phyloP scores from a whole-genome alignment of 1,140 invertebrate species.

The Coboldia fuscipes region DNA sequence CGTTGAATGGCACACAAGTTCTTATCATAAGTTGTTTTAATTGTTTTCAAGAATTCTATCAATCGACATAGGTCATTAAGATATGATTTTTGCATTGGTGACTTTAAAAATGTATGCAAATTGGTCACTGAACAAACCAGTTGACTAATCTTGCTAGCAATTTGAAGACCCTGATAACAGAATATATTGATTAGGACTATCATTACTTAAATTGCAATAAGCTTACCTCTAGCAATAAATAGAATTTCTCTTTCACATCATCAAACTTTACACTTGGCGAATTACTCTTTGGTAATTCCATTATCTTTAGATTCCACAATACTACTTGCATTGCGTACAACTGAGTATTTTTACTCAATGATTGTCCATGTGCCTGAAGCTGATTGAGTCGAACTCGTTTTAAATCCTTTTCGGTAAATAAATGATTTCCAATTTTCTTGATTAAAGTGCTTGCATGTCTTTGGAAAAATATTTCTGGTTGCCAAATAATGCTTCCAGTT shows the following conservation, averaged over 20 bases:
- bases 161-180: slow-evolving; percentile 37
- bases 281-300: background rate
- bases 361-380: slow-evolving; percentile 31
- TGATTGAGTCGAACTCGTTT: slow-evolving; percentile 28
- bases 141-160: slow-evolving; percentile 36
- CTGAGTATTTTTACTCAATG: slow-evolving; percentile 33
- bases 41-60: slow-evolving; percentile 59
- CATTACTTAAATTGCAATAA: slow-evolving; percentile 27
- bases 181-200: slow-evolving; percentile 36
- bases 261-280: slow-evolving; percentile 13
- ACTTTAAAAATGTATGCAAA: slow-evolving; percentile 48
- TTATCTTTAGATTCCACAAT: slow-evolving; percentile 1
- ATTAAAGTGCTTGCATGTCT: slow-evolving; percentile 32
- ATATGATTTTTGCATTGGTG: slow-evolving; percentile 56
- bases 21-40: slow-evolving; percentile 38
- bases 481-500: slow-evolving; percentile 55
- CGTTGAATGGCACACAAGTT: slow-evolving; percentile 33
- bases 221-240: slow-evolving; percentile 22
- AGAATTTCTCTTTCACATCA: slow-evolving; percentile 40
- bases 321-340: slow-evolving; percentile 24
- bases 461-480: slow-evolving; percentile 53
- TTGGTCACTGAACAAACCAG: slow-evolving; percentile 49
- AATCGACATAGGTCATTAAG: slow-evolving; percentile 57
- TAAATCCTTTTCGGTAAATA: slow-evolving; percentile 21
- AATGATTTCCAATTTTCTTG: slow-evolving; percentile 28